These are phyloP conservation scores for Pantherophis guttatus DNA, from an alignment of 2,113 vertebrate genomes.

Conservation along the genomic window DNA sequence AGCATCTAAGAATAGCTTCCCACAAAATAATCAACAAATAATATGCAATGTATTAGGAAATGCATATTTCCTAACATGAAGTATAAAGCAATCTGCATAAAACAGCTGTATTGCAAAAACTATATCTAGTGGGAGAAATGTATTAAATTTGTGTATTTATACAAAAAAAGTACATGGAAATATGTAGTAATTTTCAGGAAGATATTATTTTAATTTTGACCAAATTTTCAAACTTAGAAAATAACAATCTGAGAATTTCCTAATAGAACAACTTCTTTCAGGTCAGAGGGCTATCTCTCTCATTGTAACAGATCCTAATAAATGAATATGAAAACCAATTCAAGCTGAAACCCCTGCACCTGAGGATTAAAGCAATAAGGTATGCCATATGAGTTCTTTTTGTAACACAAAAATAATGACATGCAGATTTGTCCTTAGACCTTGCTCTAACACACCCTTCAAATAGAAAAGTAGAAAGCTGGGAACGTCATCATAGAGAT, in stretches of 20 bases:
- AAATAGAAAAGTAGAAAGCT: not conserved
- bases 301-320: not conserved
- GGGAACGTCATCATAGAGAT: not conserved
- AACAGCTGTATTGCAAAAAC: not conserved
- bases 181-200: not conserved
- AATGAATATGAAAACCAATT: not conserved
- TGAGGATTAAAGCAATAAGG: not conserved
- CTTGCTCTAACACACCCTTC: rapidly evolving
- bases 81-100: not conserved
- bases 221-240: not conserved
- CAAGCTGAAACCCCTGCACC: not conserved
- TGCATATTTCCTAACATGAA: not conserved
- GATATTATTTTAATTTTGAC: not conserved
- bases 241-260: not conserved
- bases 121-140: not conserved
- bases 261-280: not conserved
- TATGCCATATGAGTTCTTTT: not conserved
- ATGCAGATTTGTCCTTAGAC: not conserved
- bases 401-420: not conserved
- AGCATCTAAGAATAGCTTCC: not conserved
- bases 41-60: not conserved
- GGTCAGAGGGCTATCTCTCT: not conserved
- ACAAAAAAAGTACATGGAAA: not conserved
- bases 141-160: not conserved
- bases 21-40: not conserved